Conservation (phyloP, 2,113 vertebrate species). For the Hemiprocne comata region DNA sequence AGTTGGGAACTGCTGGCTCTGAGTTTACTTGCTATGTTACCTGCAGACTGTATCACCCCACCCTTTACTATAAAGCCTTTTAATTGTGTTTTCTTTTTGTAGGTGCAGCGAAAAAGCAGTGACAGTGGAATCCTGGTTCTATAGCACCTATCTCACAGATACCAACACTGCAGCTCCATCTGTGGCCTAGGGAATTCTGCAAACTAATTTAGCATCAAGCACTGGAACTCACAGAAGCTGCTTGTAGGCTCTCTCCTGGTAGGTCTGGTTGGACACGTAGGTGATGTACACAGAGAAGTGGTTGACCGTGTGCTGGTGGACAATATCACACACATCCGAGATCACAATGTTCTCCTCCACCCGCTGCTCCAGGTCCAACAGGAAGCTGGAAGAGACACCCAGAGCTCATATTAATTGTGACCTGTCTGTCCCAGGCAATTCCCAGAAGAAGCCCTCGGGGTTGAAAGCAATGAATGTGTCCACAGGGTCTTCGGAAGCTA, state of each 20-base stretch:
- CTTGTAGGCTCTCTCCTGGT: constrained; percentile 94
- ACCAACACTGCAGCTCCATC: background rate
- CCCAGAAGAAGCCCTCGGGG: background rate
- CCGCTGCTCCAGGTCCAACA: constrained; percentile 92
- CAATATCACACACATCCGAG: constrained; percentile 94
- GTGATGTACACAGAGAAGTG: constrained; percentile 92
- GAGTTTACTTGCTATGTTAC: background rate
- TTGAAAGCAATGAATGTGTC: background rate
- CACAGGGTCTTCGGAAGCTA: background rate
- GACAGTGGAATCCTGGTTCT: background rate
- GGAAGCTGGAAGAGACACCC: constrained; percentile 80
- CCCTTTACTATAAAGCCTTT: background rate
- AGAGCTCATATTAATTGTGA: background rate
- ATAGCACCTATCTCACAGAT: background rate
- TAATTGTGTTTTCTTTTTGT: background rate
- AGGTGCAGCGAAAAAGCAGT: background rate
- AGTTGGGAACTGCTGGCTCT: background rate
- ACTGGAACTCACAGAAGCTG: constrained; percentile 88
- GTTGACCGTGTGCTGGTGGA: constrained; percentile 81
- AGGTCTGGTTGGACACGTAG: constrained; percentile 96
- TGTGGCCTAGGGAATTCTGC: background rate
- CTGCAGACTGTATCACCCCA: background rate
- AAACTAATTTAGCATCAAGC: background rate
- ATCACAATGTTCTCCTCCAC: constrained; percentile 91
- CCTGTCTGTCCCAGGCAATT: background rate